Evolutionary conservation across 2,113 vertebrate species (phyloP).

Genomic region (Daboia siamensis): DNA sequence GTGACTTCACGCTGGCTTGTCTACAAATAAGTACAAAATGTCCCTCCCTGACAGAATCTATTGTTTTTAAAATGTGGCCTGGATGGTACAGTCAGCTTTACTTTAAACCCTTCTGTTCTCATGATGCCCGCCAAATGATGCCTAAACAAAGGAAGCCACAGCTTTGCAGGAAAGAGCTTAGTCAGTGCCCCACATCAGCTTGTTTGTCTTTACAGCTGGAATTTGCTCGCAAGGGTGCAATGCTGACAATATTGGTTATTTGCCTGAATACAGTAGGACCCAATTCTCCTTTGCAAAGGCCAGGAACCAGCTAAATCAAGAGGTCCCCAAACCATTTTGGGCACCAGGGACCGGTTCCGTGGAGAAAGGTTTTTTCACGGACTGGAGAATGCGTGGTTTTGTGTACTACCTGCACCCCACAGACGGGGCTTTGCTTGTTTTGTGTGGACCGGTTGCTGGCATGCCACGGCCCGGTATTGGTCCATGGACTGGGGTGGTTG

Average conservation of each 20-base stretch:
- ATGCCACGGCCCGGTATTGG: too few species aligned
- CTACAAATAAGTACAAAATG: constrained; percentile 19
- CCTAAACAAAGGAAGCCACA: constrained; percentile 46
- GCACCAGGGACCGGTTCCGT: too few species aligned
- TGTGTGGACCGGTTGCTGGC: too few species aligned
- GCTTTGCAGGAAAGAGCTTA: constrained; percentile 26
- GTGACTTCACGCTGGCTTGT: neutral
- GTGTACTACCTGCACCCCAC: too few species aligned
- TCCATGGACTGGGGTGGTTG: too few species aligned
- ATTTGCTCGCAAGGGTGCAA: constrained; percentile 49
- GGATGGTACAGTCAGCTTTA: constrained; percentile 40
- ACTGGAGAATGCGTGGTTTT: too few species aligned
- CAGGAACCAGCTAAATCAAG: neutral
- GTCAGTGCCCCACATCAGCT: constrained; percentile 51
- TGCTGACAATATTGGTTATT: constrained; percentile 20
- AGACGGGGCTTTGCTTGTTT: too few species aligned
- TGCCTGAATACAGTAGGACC: neutral
- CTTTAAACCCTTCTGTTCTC: constrained; percentile 43
- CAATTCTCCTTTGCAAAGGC: neutral
- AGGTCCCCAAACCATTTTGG: too few species aligned
- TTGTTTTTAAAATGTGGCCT: constrained; percentile 35
- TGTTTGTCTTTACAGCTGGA: constrained; percentile 42
- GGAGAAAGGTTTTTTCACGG: too few species aligned
- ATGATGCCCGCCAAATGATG: neutral
- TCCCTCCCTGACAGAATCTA: constrained; percentile 37